Evolutionary conservation across 2,113 vertebrate species (phyloP).

Genomic region (zebrafish (Danio rerio)): DNA sequence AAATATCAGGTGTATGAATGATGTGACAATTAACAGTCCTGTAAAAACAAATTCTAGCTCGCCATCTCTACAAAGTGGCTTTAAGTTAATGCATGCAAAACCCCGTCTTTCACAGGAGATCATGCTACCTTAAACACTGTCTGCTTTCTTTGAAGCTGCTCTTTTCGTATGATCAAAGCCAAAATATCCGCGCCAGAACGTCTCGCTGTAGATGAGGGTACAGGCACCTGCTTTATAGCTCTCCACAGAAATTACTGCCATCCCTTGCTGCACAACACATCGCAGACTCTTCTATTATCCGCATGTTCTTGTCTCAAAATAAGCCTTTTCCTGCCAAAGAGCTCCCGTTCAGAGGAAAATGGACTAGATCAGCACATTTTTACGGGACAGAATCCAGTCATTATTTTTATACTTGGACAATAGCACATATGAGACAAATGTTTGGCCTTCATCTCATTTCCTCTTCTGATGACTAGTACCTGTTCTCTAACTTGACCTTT

Average conservation of each 20-base stretch:
- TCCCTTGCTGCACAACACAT: not conserved
- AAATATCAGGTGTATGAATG: slow-evolving; percentile 20
- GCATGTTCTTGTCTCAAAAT: slow-evolving; percentile 16
- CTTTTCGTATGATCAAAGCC: slow-evolving; percentile 53
- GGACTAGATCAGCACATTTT: slow-evolving; percentile 1
- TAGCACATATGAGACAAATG: slow-evolving; percentile 3
- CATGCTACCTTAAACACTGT: slow-evolving; percentile 16
- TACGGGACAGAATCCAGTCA: not conserved
- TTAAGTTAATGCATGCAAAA: slow-evolving; percentile 50
- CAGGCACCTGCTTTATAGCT: slow-evolving; percentile 34
- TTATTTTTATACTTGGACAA: not conserved
- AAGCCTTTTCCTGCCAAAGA: not conserved
- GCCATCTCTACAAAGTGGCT: slow-evolving; percentile 8
- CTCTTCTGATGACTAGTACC: not conserved
- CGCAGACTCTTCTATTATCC: not conserved
- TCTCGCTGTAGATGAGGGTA: slow-evolving; percentile 30
- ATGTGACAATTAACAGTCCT: not conserved
- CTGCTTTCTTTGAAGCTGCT: slow-evolving; percentile 45
- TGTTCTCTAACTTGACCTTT: not conserved
- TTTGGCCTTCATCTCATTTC: not conserved
- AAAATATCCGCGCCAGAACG: not conserved
- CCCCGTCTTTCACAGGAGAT: slow-evolving; percentile 38
- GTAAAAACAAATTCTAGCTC: slow-evolving; percentile 10
- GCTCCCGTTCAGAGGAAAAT: slow-evolving; percentile 4
- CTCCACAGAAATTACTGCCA: slow-evolving; percentile 34